Percentiles rank a stretch among this genome's conserved stretches.
phyloP scores from a whole-genome alignment of 2,113 vertebrate species.

The Antechinus flavipes region DNA sequence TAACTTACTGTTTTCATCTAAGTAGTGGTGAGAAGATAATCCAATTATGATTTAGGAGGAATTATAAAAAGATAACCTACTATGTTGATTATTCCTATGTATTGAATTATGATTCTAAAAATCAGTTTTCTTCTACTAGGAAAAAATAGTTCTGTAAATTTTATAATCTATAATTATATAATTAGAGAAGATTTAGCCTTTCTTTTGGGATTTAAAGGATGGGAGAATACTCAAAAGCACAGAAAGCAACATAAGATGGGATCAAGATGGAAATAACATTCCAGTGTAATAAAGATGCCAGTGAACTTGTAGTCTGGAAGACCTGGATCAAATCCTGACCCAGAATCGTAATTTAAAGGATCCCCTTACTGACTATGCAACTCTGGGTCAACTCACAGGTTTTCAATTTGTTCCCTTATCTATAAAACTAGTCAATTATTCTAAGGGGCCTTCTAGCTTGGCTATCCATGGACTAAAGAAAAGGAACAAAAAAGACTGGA shows the following conservation, averaged over 20 bases:
- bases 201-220: background rate
- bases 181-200: background rate
- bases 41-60: background rate
- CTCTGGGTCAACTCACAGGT: too few relatives aligned
- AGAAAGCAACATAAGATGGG: background rate
- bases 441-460: background rate
- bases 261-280: background rate
- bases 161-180: background rate
- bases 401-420: background rate
- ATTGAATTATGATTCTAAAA: background rate
- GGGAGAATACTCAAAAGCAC: background rate
- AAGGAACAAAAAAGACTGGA: background rate
- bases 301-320: too few relatives aligned
- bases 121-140: background rate
- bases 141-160: background rate
- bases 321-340: background rate
- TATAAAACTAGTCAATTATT: background rate
- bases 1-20: background rate
- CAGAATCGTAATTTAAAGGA: background rate
- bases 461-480: background rate
- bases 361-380: background rate
- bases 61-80: background rate
- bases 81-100: background rate
- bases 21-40: background rate
- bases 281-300: background rate